Evolutionary conservation across 2,113 vertebrate species (phyloP), one percentile per base, ranked within the genome.

Genomic region (Myiagra hebetior): DNA sequence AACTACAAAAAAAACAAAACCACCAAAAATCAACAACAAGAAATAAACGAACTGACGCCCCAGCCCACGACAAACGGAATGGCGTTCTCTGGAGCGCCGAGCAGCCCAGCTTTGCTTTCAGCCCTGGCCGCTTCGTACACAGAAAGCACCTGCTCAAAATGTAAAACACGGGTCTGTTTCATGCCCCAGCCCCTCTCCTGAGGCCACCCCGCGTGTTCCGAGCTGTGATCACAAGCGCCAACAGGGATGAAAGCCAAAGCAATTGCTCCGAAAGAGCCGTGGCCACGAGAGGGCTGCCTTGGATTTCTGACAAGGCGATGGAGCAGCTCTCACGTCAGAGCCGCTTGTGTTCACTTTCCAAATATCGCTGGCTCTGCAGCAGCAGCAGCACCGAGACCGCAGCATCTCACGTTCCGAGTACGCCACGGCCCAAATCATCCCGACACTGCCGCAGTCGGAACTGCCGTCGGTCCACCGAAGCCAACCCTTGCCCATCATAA

Each of bases 231-330:
- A 3, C 3, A 7, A 28, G 24, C 8, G 27, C 55, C n/a, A 1
- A 0, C 2, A 27, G 39, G n/a, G 11, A 27, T 3, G 30, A 4
- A 5, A 77, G 41, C 17, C 59, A 16, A 10, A 73, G 31, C 60
- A 3, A 19, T 6, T 2, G 33, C 70, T 79, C 56, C 23, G 28
- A 8, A 60, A 7, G 35, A 28, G 9, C 35, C 23, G 69, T 2
- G 72, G 83, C 90, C 96, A 59, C 80, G 12, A 95, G 96, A 46
- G 89, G 94, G 96, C 94, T 35, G 85, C 70, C 52, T 69, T 14
- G 59, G 17, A 28, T 92, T 30, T 69, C 86, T 21, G 49, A 82
- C 35, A 9, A 1, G 21, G 3, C 1, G 7, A 3, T 7, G n/a
- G n/a, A 76, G 17, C n/a, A 3, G 37, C 53, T 22, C 16, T 37